phyloP scores from a whole-genome alignment of 2,113 vertebrate genomes.

The Heptranchias perlo region DNA sequence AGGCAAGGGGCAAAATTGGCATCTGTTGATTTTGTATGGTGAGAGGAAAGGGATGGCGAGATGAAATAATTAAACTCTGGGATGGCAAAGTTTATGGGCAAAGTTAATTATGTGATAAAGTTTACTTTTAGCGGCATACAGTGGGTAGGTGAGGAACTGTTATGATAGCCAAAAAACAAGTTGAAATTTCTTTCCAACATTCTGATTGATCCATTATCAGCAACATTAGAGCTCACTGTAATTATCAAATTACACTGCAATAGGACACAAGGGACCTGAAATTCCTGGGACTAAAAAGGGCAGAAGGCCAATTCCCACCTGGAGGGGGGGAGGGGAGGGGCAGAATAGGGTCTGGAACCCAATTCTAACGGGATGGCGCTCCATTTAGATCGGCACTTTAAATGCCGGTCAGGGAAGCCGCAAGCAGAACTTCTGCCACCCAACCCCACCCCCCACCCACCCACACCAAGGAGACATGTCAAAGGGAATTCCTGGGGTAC shows the following conservation, averaged over 20 bases:
- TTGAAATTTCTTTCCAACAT: background rate
- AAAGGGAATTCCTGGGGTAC: background rate
- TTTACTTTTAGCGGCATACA: background rate
- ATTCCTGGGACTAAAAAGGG: background rate
- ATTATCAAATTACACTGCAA: background rate
- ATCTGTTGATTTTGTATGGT: background rate
- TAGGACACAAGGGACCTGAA: background rate
- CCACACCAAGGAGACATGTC: background rate
- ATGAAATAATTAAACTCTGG: background rate
- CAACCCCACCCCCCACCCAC: background rate
- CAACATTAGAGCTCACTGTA: background rate
- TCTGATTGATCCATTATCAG: background rate
- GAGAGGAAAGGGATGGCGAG: background rate
- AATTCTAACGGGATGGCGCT: background rate
- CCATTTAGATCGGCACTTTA: background rate
- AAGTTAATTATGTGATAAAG: background rate
- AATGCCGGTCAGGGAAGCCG: background rate
- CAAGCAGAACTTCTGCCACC: background rate
- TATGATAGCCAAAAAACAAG: background rate
- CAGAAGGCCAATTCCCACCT: background rate
- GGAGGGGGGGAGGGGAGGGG: background rate
- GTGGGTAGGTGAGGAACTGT: too few species aligned
- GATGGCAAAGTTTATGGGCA: too few species aligned
- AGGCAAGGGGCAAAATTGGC: background rate
- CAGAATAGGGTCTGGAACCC: background rate